These are phyloP conservation scores for Pteronotus mesoamericanus DNA, from an alignment of 2,797 vertebrate species.

Conservation along the genomic window DNA sequence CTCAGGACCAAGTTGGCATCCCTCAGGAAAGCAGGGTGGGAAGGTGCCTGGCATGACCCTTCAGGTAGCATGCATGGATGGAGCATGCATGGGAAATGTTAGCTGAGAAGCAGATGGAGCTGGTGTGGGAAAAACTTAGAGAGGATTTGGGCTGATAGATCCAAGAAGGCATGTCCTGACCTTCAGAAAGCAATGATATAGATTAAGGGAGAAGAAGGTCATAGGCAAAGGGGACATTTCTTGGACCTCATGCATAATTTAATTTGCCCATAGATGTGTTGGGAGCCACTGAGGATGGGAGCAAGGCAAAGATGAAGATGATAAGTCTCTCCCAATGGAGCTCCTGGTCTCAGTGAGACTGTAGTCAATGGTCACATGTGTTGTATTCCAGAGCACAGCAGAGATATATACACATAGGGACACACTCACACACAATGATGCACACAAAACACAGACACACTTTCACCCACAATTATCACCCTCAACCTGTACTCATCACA, in stretches of 20 bases:
- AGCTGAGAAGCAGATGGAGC: neutral
- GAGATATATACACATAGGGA: neutral
- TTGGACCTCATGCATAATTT: accelerated
- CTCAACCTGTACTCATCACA: neutral
- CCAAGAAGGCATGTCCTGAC: neutral
- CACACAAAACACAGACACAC: no score
- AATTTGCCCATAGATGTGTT: no score
- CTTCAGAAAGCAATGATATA: no score
- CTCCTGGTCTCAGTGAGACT: accelerated
- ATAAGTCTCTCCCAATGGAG: accelerated
- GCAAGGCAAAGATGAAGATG: neutral
- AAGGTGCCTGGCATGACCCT: accelerated
- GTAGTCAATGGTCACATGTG: accelerated
- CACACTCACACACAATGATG: neutral
- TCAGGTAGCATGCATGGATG: accelerated
- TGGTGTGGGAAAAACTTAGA: accelerated
- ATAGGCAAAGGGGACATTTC: no score
- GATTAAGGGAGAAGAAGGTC: no score
- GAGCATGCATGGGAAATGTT: accelerated
- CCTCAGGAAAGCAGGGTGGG: neutral
- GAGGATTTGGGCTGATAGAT: accelerated
- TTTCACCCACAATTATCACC: neutral
- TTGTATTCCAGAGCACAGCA: neutral
- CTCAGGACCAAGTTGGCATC: neutral
- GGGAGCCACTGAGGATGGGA: neutral